Evolutionary conservation across 2,113 vertebrate genomes (phyloP), one percentile per base, ranked within the genome.

Genomic region (Mus musculus): DNA sequence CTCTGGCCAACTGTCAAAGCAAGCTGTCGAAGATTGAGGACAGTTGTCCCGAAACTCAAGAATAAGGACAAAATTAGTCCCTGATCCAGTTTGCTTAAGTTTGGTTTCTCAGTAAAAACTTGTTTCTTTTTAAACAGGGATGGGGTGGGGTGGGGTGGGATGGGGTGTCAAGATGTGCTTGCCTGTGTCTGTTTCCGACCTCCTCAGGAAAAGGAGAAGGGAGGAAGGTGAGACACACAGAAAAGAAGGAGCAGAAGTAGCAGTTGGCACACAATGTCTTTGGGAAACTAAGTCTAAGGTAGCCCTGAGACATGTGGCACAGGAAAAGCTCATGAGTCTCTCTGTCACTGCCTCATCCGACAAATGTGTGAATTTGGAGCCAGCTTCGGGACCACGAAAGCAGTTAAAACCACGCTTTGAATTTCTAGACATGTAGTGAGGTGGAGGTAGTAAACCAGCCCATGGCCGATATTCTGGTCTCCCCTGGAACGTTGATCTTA

Each of bases 211-310:
- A 76, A 14, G 36, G 69, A 26, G 39, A 36, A 67, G 71, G 90
- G 88, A 39, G 22, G 22, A n/a, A 46, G 73, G 54, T 69, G 33
- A 82, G 77, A 24, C 0, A 59, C 63, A 73, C 28, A 4, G 17
- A 59, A 26, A 54, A n/a, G 39, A 76, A 94, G 42, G 59, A 52
- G 19, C n/a, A 56, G 5, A 20, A 0, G 20, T 0, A 54, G 46
- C 8, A 7, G 30, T 2, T 7, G 71, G 78, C 77, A 87, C 36
- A 52, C 85, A 52, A 3, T 6, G 42, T 49, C 56, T 0, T 5
- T 22, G 61, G 78, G 39, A 85, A 88, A 9, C 10, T 13, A 1
- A 0, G 4, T 0, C 1, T 0, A 0, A 28, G 24, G 24, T 30
- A 54, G 24, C 42, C 46, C 11, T 1, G 78, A 80, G 24, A 30